Percentiles rank a stretch among this genome's conserved stretches.
phyloP scores from a whole-genome alignment of 2,797 vertebrate genomes.

The Hyperoplus immaculatus region DNA sequence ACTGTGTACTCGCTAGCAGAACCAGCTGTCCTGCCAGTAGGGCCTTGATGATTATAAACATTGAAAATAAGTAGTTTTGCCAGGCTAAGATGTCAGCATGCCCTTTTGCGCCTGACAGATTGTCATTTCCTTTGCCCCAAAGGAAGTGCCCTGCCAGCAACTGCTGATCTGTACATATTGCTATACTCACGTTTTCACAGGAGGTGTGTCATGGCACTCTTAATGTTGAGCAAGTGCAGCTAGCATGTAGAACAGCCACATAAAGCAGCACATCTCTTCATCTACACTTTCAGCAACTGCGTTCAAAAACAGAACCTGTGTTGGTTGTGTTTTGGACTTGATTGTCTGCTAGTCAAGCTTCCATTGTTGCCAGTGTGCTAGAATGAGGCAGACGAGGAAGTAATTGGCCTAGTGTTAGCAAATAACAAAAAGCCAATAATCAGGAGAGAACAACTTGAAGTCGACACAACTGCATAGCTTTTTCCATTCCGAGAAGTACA shows the following conservation, averaged over 20 bases:
- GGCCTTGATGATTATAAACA: constrained; percentile 6
- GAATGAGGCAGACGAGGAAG: not conserved
- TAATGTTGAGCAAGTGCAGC: not conserved
- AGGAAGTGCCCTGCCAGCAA: not conserved
- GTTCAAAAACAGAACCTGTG: constrained; percentile 4
- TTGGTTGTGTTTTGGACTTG: not conserved
- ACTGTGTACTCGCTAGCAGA: not conserved
- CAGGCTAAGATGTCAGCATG: constrained; percentile 4
- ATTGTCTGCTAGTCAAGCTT: not conserved
- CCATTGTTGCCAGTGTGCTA: not conserved
- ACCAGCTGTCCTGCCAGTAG: not conserved
- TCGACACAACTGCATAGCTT: not conserved
- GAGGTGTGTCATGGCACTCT: constrained; percentile 5
- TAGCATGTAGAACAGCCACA: not conserved
- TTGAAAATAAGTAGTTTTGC: not conserved
- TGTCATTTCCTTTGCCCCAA: constrained; percentile 13
- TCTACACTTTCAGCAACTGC: not conserved
- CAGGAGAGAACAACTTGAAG: not conserved
- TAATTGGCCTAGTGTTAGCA: constrained; percentile 7
- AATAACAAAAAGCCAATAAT: constrained; percentile 16
- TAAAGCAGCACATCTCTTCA: not conserved
- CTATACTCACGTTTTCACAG: constrained; percentile 16
- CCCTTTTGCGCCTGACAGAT: not conserved
- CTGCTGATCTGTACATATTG: constrained; percentile 11
- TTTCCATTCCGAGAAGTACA: not conserved